A percentile compares a stretch with the other conserved stretches of the same genome.
phyloP scores from a whole-genome alignment of 2,888 invertebrate genomes.

The Taphrorychus bicolor region DNA sequence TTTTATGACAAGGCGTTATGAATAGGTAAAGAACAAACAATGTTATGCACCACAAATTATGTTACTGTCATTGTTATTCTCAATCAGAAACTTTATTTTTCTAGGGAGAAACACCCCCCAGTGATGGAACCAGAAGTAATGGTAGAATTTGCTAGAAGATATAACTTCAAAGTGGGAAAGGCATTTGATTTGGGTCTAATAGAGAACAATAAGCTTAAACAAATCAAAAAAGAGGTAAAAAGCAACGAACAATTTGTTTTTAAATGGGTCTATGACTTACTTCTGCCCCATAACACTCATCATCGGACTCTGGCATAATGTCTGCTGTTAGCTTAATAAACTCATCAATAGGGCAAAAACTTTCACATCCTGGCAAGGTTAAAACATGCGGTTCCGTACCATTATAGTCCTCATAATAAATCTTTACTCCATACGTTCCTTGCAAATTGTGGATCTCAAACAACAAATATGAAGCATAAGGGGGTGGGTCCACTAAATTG shows the following conservation, averaged over 20 bases:
- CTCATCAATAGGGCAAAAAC: slow-evolving; percentile 50
- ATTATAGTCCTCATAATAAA: slow-evolving; percentile 42
- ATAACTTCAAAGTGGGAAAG: slow-evolving; percentile 64
- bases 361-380: slow-evolving; percentile 50
- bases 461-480: slow-evolving; percentile 50
- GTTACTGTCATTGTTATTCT: no score
- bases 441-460: slow-evolving; percentile 50
- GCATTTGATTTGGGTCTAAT: slow-evolving; percentile 78
- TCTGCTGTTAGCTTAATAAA: slow-evolving; percentile 48
- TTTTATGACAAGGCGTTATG: slow-evolving; percentile 91
- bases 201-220: slow-evolving; percentile 76
- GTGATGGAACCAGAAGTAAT: slow-evolving; percentile 86
- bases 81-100: no score
- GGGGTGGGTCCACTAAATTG: slow-evolving; percentile 48
- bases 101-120: slow-evolving; percentile 73
- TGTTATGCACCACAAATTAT: no score
- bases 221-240: slow-evolving; percentile 75
- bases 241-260: no score
- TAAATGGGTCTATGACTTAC: no score
- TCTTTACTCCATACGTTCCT: slow-evolving; percentile 41
- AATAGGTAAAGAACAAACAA: slow-evolving; percentile 60
- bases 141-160: slow-evolving; percentile 76
- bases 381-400: slow-evolving; percentile 43
- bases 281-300: slow-evolving; percentile 35
- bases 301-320: slow-evolving; percentile 52